These are phyloP conservation scores for Polia nebulosa DNA, from an alignment of 2,888 invertebrate species.

Conservation along the genomic window DNA sequence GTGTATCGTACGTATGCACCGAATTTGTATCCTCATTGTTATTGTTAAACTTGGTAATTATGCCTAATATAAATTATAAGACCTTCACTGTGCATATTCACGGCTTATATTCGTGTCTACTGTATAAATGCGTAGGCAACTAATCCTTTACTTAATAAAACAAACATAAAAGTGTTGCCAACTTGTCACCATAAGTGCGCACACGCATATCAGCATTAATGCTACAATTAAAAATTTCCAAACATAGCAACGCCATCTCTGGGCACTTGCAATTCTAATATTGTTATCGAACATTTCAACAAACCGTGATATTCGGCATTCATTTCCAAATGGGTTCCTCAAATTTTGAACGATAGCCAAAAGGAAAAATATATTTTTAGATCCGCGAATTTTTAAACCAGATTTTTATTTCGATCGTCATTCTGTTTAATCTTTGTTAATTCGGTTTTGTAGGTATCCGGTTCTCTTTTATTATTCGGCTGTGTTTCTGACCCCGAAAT, in stretches of 20 bases:
- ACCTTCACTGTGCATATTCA: not conserved
- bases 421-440: slow-evolving; percentile 16
- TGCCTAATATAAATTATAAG: too few relatives aligned
- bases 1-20: slow-evolving; percentile 16
- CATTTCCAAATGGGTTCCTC: slow-evolving; percentile 28
- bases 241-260: slow-evolving; percentile 24
- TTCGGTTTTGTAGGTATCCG: slow-evolving; percentile 2
- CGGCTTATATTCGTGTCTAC: not conserved
- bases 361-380: slow-evolving; percentile 45
- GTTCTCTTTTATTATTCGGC: slow-evolving; percentile 18
- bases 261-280: not conserved
- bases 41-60: not conserved
- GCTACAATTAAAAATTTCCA: not conserved
- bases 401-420: slow-evolving; percentile 13
- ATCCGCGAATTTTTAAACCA: slow-evolving; percentile 9
- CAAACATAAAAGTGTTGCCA: not conserved
- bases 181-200: slow-evolving; percentile 5
- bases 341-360: slow-evolving; percentile 60
- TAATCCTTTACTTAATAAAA: slow-evolving; percentile 1
- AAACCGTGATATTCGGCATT: slow-evolving; percentile 38
- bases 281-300: slow-evolving; percentile 20
- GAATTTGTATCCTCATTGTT: not conserved
- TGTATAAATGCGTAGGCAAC: not conserved
- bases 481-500: slow-evolving; percentile 45
- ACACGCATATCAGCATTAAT: not conserved